Base-by-base conservation (phyloP, 2,888 invertebrate genomes). In the Petrophora chlorosata region DNA sequence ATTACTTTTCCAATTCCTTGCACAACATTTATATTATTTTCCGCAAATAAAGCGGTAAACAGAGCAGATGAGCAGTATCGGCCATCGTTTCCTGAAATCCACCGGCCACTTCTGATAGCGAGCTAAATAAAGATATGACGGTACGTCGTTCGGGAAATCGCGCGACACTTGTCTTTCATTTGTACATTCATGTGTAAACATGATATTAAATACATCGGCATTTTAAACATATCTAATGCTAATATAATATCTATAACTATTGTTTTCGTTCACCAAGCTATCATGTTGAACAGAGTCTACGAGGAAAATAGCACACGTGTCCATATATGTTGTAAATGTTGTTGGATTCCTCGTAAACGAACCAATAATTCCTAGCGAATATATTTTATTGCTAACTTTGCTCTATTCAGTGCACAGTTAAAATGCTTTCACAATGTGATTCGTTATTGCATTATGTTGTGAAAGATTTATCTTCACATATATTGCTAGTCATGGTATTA, bases 41-140 rank as follows among this genome's bases (percentile, higher is more conserved):
- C 53, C 46, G 39, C 53, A 47, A 60, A 51, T 64, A 61, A 63
- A 66, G 56, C 55, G 44, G 52, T 40, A 48, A 65, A 62, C 61
- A 63, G 59, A 60, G 56, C 68, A 63, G 64, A 59, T 60, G 59
- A 57, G 51, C 33, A 53, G 62, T 73, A 70, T 73, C 68, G 65
- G 66, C 23, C 65, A 69, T 57, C 65, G 65, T 73, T 79, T 76
- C 70, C 67, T 75, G 77, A 73, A 81, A 73, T 51, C 61, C 50
- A 56, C 39, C 28, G 43, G 41, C 44, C 54, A 25, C 49, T 56
- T 51, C 59, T 42, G 69, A 72, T 75, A 75, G 43, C 33, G 47
- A 45, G 63, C 71, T 72, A 76, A 72, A 76, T 76, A 70, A 76
- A 77, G 61, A 65, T 40, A 53, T 76, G 72, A 72, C 68, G 55